Evolutionary conservation across 2,113 vertebrate genomes (phyloP).

Genomic region (Lepisosteus osseus): DNA sequence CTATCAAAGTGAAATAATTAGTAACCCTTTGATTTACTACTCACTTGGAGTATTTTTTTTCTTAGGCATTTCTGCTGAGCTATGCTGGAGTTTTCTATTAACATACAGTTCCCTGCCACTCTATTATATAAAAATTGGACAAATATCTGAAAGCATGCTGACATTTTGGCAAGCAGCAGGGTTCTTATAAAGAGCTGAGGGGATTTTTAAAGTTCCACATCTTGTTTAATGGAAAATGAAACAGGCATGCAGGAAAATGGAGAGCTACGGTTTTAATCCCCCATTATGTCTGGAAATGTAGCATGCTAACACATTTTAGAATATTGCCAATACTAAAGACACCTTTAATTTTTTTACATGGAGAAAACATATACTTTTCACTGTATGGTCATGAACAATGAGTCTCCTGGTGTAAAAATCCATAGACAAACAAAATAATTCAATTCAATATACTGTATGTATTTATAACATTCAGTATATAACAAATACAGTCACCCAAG

Average conservation of each 20-base stretch:
- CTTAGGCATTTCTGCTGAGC: not conserved
- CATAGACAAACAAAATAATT: too few species aligned
- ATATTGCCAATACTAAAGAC: too few species aligned
- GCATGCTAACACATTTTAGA: too few species aligned
- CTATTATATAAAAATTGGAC: conserved; percentile 2
- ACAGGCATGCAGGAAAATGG: not conserved
- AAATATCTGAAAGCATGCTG: conserved; percentile 3
- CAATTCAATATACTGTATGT: too few species aligned
- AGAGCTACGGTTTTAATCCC: not conserved
- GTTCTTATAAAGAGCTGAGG: not conserved
- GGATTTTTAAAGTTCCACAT: not conserved
- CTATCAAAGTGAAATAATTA: not conserved
- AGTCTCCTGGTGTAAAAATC: too few species aligned
- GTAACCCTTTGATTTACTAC: not conserved
- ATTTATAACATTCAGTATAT: too few species aligned
- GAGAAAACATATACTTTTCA: too few species aligned
- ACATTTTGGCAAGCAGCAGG: not conserved
- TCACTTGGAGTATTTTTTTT: not conserved
- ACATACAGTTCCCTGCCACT: not conserved
- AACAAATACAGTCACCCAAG: too few species aligned
- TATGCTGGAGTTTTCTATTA: not conserved
- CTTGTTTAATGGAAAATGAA: not conserved
- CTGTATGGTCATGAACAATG: too few species aligned
- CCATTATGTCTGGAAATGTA: too few species aligned
- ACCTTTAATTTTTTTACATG: too few species aligned